A percentile compares a stretch with the other conserved stretches of the same genome.
These are phyloP conservation scores for Onychomys arenicola DNA, from an alignment of 2,797 vertebrate genomes.

Conservation along the genomic window DNA sequence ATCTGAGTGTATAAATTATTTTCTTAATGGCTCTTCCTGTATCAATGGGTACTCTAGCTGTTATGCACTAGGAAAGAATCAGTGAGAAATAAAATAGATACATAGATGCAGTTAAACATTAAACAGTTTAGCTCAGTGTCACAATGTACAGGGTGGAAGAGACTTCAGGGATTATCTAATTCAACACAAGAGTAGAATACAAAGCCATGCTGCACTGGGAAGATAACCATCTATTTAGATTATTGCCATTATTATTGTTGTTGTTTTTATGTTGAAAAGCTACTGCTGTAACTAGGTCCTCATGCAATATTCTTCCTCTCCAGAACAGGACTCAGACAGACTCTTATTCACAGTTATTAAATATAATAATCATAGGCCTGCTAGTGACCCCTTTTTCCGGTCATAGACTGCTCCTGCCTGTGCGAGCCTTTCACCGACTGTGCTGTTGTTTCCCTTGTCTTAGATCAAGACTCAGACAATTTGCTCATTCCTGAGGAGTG, in stretches of 20 bases:
- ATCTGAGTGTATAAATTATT: background rate
- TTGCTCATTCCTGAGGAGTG: constrained; percentile 50
- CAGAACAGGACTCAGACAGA: background rate
- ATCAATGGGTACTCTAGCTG: background rate
- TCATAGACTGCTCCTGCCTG: background rate
- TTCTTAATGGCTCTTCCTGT: background rate
- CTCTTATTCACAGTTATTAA: background rate
- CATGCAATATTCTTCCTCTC: background rate
- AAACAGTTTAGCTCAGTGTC: background rate
- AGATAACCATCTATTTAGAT: background rate
- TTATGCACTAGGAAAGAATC: background rate
- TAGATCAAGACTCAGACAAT: background rate
- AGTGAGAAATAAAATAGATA: background rate
- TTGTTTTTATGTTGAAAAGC: background rate
- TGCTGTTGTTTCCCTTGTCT: constrained; percentile 17
- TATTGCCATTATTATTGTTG: background rate
- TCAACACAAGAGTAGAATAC: background rate
- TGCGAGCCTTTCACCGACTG: background rate
- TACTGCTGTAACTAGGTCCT: background rate
- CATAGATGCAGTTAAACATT: background rate
- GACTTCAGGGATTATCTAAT: background rate
- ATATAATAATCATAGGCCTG: background rate
- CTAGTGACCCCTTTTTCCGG: background rate
- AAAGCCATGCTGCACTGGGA: background rate
- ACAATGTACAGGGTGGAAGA: background rate